A percentile compares a stretch with the other conserved stretches of the same genome.
Evolutionary conservation across 2,888 invertebrate species (phyloP).

Genomic region (Netelia melanura): DNA sequence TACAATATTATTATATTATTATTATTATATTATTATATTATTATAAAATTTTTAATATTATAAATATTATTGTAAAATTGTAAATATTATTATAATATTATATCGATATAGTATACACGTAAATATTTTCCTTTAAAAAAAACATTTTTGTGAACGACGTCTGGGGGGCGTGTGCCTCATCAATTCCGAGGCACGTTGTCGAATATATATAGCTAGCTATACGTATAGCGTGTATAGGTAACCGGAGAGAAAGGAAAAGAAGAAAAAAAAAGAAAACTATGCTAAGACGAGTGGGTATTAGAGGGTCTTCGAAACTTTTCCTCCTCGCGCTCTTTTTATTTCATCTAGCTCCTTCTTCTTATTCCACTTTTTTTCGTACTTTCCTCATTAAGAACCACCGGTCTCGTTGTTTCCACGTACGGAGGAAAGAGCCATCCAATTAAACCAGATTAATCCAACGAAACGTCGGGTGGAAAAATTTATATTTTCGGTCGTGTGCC

Average conservation of each 20-base stretch:
- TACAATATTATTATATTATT: no score
- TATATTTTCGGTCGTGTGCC: not conserved
- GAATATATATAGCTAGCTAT: not conserved
- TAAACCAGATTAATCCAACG: slow-evolving; percentile 60
- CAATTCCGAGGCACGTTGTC: slow-evolving; percentile 27
- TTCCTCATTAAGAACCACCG: slow-evolving; percentile 52
- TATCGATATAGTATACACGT: not conserved
- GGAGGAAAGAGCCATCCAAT: slow-evolving; percentile 47
- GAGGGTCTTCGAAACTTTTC: slow-evolving; percentile 15
- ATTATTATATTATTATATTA: no score
- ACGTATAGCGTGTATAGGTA: no score
- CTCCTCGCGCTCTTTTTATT: slow-evolving; percentile 14
- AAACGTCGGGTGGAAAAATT: slow-evolving; percentile 45
- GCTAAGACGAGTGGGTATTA: not conserved
- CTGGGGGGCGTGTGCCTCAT: slow-evolving; percentile 12
- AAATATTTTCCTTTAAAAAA: not conserved
- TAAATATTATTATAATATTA: not conserved
- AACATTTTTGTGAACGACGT: slow-evolving; percentile 33
- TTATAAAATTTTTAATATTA: no score
- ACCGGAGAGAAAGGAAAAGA: not conserved
- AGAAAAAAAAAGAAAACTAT: no score
- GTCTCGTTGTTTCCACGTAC: slow-evolving; percentile 39
- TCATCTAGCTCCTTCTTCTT: not conserved
- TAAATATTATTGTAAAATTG: no score
- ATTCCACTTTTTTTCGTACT: slow-evolving; percentile 17